These are phyloP conservation scores for Muscicapa adusta DNA, from an alignment of 2,113 vertebrate genomes.

Conservation along the genomic window DNA sequence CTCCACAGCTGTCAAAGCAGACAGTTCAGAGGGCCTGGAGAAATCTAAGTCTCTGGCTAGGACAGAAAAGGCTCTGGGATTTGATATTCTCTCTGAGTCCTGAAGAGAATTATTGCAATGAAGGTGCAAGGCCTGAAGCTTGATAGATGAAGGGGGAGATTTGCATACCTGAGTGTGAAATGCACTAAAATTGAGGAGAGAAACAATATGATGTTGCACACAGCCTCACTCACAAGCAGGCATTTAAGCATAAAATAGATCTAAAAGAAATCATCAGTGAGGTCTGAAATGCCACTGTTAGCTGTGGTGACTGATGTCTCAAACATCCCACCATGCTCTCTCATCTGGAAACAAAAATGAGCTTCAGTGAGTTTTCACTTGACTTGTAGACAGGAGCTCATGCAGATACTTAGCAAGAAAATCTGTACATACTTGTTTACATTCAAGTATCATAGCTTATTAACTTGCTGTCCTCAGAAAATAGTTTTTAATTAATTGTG, in stretches of 20 bases:
- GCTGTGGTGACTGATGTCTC: not conserved
- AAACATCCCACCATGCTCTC: not conserved
- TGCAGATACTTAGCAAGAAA: not conserved
- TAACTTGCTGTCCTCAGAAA: not conserved
- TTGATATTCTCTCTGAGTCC: not conserved
- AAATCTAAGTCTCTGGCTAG: not conserved
- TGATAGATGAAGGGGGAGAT: not conserved
- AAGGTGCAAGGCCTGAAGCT: not conserved
- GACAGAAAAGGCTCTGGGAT: not conserved
- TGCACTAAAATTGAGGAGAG: not conserved
- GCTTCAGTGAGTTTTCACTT: not conserved
- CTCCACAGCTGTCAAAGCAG: not conserved
- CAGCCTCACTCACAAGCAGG: not conserved
- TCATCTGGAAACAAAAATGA: not conserved
- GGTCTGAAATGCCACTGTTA: not conserved
- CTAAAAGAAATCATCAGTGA: not conserved
- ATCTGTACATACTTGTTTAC: not conserved
- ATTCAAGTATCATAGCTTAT: not conserved
- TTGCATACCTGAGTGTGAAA: not conserved
- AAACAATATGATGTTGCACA: not conserved
- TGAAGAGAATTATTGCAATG: not conserved
- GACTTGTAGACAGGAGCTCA: not conserved
- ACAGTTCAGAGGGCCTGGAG: not conserved
- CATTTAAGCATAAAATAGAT: not conserved
- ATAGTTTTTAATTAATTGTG: not conserved